A percentile compares a stretch with the other conserved stretches of the same genome.
phyloP scores from a whole-genome alignment of 2,113 vertebrate genomes.

The Ibidorhyncha struthersii region DNA sequence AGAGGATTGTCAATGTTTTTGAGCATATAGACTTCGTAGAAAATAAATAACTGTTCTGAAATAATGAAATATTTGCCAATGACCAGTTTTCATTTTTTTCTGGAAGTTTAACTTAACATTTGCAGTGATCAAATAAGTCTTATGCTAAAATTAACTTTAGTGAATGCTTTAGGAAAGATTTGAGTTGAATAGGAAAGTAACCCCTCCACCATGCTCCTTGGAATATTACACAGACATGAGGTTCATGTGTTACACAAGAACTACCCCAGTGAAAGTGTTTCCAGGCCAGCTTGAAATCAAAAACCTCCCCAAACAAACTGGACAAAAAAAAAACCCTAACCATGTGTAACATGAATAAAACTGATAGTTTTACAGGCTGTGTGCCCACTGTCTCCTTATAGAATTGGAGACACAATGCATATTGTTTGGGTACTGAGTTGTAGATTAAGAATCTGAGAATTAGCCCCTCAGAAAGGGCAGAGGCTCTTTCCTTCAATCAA shows the following conservation, averaged over 20 bases:
- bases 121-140: not conserved
- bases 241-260: not conserved
- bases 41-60: not conserved
- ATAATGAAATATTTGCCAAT: not conserved
- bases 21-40: not conserved
- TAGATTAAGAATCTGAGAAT: no score
- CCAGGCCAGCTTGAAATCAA: not conserved
- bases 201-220: not conserved
- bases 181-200: not conserved
- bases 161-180: not conserved
- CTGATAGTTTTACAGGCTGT: no score
- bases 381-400: no score
- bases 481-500: no score
- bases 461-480: no score
- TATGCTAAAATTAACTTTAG: not conserved
- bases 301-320: no score
- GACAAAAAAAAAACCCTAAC: no score
- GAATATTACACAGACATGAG: accelerated
- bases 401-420: no score
- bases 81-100: not conserved
- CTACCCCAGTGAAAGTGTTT: not conserved
- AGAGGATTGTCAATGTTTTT: not conserved
- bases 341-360: no score
- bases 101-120: not conserved
- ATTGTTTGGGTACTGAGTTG: no score